Percentiles rank a stretch among this genome's conserved stretches.
phyloP scores from a whole-genome alignment of 2,888 invertebrate genomes.

The Chirona hameri region DNA sequence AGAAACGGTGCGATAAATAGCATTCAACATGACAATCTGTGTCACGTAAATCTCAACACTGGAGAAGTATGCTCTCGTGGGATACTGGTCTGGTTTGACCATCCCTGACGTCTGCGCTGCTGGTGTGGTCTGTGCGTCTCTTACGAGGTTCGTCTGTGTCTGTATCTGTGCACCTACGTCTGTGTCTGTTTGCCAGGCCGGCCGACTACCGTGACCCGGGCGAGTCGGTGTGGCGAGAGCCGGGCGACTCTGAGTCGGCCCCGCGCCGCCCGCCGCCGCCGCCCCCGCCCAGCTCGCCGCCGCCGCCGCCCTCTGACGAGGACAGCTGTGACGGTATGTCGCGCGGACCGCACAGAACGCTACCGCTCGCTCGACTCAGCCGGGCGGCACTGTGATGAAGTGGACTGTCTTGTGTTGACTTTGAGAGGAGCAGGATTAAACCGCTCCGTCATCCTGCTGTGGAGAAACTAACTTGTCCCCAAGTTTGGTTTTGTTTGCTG shows the following conservation, averaged over 20 bases:
- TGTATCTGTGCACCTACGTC: too few relatives aligned
- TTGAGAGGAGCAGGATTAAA: neutral
- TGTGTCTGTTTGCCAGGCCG: neutral
- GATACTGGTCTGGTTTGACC: too few relatives aligned
- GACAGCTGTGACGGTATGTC: neutral
- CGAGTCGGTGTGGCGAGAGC: constrained; percentile 39
- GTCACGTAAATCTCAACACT: too few relatives aligned
- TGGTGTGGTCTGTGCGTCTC: neutral
- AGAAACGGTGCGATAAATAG: too few relatives aligned
- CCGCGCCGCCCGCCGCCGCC: neutral
- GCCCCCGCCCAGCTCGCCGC: neutral
- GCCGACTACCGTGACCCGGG: constrained; percentile 36
- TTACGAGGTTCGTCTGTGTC: neutral
- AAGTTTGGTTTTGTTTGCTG: neutral
- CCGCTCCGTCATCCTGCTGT: neutral
- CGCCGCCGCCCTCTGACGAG: neutral
- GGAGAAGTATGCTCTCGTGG: too few relatives aligned
- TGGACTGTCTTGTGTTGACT: too few relatives aligned
- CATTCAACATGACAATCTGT: too few relatives aligned
- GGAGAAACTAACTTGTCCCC: neutral
- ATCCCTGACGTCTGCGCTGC: too few relatives aligned
- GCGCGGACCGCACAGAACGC: too few relatives aligned
- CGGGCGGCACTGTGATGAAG: too few relatives aligned
- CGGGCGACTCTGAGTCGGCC: constrained; percentile 35
- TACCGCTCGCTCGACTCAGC: too few relatives aligned